A percentile compares a stretch with the other conserved stretches of the same genome.
These are phyloP conservation scores for Danio choprae DNA, from an alignment of 2,797 vertebrate genomes.

Conservation along the genomic window DNA sequence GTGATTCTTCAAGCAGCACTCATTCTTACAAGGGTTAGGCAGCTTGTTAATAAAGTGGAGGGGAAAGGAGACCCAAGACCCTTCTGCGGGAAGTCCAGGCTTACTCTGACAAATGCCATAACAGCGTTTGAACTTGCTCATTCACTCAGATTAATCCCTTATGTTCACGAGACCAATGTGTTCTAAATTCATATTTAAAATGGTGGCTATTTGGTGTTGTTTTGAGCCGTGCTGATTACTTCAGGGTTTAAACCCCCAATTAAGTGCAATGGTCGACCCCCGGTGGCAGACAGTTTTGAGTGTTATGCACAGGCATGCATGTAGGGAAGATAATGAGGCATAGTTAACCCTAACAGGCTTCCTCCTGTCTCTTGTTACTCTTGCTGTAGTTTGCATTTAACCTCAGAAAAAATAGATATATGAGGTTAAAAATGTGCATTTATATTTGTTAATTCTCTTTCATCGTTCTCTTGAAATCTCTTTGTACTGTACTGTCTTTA, in stretches of 20 bases:
- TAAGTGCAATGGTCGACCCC: constrained; percentile 50
- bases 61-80: constrained; percentile 50
- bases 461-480: background rate
- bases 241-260: constrained; percentile 47
- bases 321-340: constrained; percentile 50
- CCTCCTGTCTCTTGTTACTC: constrained; percentile 42
- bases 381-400: constrained; percentile 33
- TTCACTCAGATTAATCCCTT: constrained; percentile 65
- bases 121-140: constrained; percentile 66
- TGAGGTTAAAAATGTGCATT: constrained; percentile 16
- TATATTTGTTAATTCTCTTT: constrained; percentile 5
- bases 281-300: constrained; percentile 41
- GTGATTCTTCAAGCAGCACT: constrained; percentile 51
- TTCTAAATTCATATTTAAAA: constrained; percentile 63
- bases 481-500: background rate
- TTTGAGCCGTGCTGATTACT: constrained; percentile 54
- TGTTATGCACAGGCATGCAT: constrained; percentile 50
- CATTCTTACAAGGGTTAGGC: constrained; percentile 46
- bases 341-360: constrained; percentile 50
- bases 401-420: constrained; percentile 16
- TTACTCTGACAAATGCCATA: constrained; percentile 65
- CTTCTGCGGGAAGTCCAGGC: constrained; percentile 57
- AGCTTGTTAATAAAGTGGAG: constrained; percentile 60
- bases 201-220: constrained; percentile 57
- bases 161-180: constrained; percentile 58